These are phyloP conservation scores for Apogon talboti DNA, from an alignment of 2,797 vertebrate species.

Conservation along the genomic window DNA sequence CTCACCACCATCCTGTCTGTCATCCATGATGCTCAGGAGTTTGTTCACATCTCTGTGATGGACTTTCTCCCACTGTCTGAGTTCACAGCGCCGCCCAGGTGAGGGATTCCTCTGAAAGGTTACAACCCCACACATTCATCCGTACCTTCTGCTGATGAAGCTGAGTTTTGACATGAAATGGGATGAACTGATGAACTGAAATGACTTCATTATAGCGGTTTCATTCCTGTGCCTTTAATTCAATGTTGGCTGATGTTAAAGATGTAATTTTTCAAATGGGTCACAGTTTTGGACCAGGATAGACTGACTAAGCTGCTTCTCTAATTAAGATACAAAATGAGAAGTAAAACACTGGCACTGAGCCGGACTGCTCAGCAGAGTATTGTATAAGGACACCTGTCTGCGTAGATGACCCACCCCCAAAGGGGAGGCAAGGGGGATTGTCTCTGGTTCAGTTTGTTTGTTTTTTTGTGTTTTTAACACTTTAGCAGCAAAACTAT, in stretches of 20 bases:
- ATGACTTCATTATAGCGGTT: too few species aligned
- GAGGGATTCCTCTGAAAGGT: slow-evolving; percentile 5
- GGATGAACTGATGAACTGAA: not conserved
- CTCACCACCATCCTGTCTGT: slow-evolving; percentile 82
- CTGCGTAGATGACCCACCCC: too few species aligned
- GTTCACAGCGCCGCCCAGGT: slow-evolving; percentile 80
- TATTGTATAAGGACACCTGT: too few species aligned
- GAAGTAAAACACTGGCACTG: too few species aligned
- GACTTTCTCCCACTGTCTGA: slow-evolving; percentile 83
- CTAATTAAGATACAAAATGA: not conserved
- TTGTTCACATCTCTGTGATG: slow-evolving; percentile 86
- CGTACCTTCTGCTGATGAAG: too few species aligned
- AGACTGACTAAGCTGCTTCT: slow-evolving; percentile 10
- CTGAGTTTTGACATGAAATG: too few species aligned
- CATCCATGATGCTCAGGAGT: slow-evolving; percentile 79
- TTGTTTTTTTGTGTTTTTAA: too few species aligned
- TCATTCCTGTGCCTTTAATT: not conserved
- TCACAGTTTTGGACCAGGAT: not conserved
- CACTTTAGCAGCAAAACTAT: too few species aligned
- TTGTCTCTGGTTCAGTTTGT: too few species aligned
- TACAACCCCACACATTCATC: not conserved
- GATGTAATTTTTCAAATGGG: not conserved
- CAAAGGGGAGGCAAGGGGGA: too few species aligned
- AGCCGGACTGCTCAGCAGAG: too few species aligned
- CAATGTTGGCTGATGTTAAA: not conserved